Base-by-base conservation (phyloP, 64 coral and sea anemone genomes). In the Cladopsammia gracilis region DNA sequence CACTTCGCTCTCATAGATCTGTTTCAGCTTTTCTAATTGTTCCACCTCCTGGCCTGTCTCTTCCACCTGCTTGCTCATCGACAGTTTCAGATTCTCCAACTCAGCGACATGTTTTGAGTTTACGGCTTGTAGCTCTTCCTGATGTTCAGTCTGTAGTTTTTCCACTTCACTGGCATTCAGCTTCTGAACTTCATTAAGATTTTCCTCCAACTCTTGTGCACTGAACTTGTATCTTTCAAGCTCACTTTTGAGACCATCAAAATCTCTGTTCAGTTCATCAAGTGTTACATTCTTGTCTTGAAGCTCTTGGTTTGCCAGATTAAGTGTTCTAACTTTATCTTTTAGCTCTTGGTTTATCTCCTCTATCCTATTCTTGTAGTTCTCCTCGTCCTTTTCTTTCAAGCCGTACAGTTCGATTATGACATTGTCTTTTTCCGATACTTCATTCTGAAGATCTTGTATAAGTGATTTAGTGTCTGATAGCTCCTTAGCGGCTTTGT, bases 1-100 rank as follows among this genome's bases (percentile, higher is more conserved):
- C 13, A 94, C 34, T 79, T 97, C 96, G 12, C 88, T 94, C 58
- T 97, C 96, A 52, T 97, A 91, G 44, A 97, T 74, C 20, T 85
- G 74, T 71, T 83, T 90, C 11, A 97, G 56, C 50, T 94, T 92
- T 15, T 94, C 77, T 34, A 97, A 64, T 76, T 94, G 90, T 16
- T 88, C 96, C 20, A 72, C 88, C 87, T 97, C 96, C 7, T 88
- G 82, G 5, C 88, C 92, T 67, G 68, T 77, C 77, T 94, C 88
- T 71, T 97, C 92, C n/a, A 97, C 43, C 22, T 97, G 91, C 43
- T 84, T 74, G 60, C 44, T 85, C 16, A 94, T 45, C 62, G 87
- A 77, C 46, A 34, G 15, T 56, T 94, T 97, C n/a, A 97, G 52
- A 56, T 72, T 85, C 54, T 94, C 88, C 5, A 97, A 57, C 90